Percentiles rank a stretch among this genome's conserved stretches.
phyloP scores from a whole-genome alignment of 1,140 invertebrate species.

The Lasaia peninsularis region DNA sequence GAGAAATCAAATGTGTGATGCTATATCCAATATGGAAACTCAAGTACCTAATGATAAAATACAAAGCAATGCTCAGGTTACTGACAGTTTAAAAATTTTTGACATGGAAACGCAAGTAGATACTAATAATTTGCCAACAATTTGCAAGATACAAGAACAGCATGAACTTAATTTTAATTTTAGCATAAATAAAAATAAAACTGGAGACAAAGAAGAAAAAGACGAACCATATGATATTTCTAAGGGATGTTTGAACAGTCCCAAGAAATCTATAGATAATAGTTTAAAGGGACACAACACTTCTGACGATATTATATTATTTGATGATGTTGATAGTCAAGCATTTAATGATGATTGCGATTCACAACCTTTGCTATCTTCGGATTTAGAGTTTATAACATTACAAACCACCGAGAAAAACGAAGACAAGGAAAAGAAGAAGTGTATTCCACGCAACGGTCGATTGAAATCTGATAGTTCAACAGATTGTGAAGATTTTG shows the following conservation, averaged over 20 bases:
- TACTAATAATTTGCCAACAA: constrained; percentile 35
- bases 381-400: constrained; percentile 19
- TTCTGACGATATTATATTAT: constrained; percentile 53
- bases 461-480: constrained; percentile 35
- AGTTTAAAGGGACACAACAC: background rate
- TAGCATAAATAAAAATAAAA: constrained; percentile 39
- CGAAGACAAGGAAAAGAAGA: constrained; percentile 4
- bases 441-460: constrained; percentile 7
- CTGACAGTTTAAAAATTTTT: constrained; percentile 27
- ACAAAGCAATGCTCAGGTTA: constrained; percentile 30
- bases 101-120: constrained; percentile 41
- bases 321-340: constrained; percentile 51
- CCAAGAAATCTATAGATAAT: background rate
- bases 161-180: constrained; percentile 42
- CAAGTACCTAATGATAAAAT: constrained; percentile 22
- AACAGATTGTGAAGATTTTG: constrained; percentile 55
- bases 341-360: constrained; percentile 38
- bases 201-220: constrained; percentile 44
- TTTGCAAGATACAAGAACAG: constrained; percentile 39
- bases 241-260: background rate
- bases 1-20: background rate
- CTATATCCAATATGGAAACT: constrained; percentile 34
- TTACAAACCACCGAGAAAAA: background rate
- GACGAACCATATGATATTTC: background rate
- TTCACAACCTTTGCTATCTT: constrained; percentile 47